These are phyloP conservation scores for Cremastinae sp. DNA, from an alignment of 2,888 invertebrate species.

Conservation along the genomic window DNA sequence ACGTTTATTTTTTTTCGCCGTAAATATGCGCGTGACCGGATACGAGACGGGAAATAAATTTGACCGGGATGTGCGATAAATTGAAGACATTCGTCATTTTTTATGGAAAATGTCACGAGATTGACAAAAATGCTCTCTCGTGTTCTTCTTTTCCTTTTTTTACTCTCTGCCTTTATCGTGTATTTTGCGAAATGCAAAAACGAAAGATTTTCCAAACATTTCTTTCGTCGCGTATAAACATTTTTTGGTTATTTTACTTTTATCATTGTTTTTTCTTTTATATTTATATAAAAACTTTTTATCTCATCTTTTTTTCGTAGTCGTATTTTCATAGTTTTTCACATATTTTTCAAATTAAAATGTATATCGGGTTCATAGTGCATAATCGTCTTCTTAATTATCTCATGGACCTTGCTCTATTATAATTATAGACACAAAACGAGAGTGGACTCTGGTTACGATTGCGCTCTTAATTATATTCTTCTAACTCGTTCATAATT, in stretches of 20 bases:
- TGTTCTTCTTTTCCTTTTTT: conserved; percentile 1
- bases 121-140: no score
- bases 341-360: no score
- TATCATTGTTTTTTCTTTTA: background rate
- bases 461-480: background rate
- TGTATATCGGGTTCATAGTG: background rate
- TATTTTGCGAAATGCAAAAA: conserved; percentile 4
- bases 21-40: conserved; percentile 20
- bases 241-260: background rate
- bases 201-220: conserved; percentile 14
- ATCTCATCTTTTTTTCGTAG: background rate
- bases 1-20: background rate
- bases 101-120: conserved; percentile 36
- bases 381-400: conserved; percentile 8
- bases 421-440: conserved; percentile 5
- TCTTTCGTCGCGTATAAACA: conserved; percentile 15
- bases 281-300: background rate
- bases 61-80: background rate
- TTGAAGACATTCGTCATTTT: conserved; percentile 32
- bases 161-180: conserved; percentile 13
- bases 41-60: conserved; percentile 34
- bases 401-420: conserved; percentile 32
- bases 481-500: background rate
- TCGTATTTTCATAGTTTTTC: no score
- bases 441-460: conserved; percentile 26